Evolutionary conservation across 2,797 vertebrate genomes (phyloP).

Genomic region (Helicolenus hilgendorfi): DNA sequence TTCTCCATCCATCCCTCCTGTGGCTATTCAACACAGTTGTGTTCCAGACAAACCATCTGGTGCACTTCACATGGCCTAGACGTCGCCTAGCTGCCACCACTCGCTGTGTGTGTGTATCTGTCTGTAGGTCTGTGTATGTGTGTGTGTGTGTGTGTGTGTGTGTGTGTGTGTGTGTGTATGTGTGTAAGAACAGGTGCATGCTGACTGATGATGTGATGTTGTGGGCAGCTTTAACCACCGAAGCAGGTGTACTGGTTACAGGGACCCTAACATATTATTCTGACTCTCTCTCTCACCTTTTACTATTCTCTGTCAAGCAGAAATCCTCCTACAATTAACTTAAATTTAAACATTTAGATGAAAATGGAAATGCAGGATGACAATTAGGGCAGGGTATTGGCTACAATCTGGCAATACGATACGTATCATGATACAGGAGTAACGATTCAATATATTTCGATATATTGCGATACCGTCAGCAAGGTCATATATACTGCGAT

Average conservation of each 20-base stretch:
- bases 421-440: too few species aligned
- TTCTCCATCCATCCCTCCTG: slow-evolving; percentile 79
- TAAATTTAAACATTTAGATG: neutral
- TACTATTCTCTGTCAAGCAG: neutral
- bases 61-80: slow-evolving; percentile 83
- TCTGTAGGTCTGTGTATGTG: slow-evolving; percentile 13
- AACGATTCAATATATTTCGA: too few species aligned
- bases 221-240: slow-evolving; percentile 69
- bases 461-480: too few species aligned
- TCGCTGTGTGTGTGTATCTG: slow-evolving; percentile 41
- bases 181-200: slow-evolving; percentile 76
- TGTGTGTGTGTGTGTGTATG: slow-evolving; percentile 27
- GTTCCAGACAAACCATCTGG: slow-evolving; percentile 89
- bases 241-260: slow-evolving; percentile 67
- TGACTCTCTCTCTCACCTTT: slow-evolving; percentile 30
- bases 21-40: slow-evolving; percentile 85
- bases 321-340: neutral
- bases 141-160: slow-evolving; percentile 47
- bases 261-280: slow-evolving; percentile 33
- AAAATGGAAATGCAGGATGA: neutral
- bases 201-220: slow-evolving; percentile 78
- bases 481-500: rapidly evolving
- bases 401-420: too few species aligned
- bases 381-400: too few species aligned
- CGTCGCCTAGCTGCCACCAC: slow-evolving; percentile 76